phyloP scores from a whole-genome alignment of 2,797 vertebrate species.

The Gallinago stenura region DNA sequence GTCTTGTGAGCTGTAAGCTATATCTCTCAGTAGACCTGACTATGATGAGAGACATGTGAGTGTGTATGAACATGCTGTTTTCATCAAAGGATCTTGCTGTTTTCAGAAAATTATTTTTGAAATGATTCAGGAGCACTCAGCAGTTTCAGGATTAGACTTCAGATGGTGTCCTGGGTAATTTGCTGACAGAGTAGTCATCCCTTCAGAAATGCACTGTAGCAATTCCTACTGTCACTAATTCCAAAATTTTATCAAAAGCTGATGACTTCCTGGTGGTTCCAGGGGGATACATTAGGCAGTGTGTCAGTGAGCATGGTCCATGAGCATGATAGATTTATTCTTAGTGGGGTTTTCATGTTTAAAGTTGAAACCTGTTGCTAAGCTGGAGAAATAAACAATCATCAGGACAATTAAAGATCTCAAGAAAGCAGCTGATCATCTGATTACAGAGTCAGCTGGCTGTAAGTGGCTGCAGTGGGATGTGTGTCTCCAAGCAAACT shows the following conservation, averaged over 20 bases:
- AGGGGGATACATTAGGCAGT: background rate
- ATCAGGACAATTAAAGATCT: background rate
- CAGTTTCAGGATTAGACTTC: conserved; percentile 10
- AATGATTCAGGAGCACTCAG: background rate
- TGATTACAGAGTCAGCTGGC: background rate
- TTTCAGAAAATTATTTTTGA: conserved; percentile 39
- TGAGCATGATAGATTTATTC: conserved; percentile 17
- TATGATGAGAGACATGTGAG: background rate
- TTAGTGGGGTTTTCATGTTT: background rate
- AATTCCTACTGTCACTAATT: background rate
- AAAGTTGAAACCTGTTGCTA: conserved; percentile 29
- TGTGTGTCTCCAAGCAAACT: background rate
- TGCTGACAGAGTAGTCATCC: background rate
- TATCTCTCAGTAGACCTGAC: background rate
- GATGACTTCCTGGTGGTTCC: background rate
- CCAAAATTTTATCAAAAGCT: conserved; percentile 8
- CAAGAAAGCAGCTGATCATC: background rate
- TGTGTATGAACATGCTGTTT: background rate
- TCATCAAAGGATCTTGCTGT: conserved; percentile 32
- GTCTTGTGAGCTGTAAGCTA: background rate
- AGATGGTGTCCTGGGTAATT: background rate
- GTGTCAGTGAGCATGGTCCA: background rate
- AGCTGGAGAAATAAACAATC: conserved; percentile 45
- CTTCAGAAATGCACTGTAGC: background rate
- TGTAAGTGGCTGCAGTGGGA: background rate